Percentiles rank a stretch among this genome's conserved stretches.
Evolutionary conservation across 2,113 vertebrate genomes (phyloP).

Genomic region (Alectura lathami): DNA sequence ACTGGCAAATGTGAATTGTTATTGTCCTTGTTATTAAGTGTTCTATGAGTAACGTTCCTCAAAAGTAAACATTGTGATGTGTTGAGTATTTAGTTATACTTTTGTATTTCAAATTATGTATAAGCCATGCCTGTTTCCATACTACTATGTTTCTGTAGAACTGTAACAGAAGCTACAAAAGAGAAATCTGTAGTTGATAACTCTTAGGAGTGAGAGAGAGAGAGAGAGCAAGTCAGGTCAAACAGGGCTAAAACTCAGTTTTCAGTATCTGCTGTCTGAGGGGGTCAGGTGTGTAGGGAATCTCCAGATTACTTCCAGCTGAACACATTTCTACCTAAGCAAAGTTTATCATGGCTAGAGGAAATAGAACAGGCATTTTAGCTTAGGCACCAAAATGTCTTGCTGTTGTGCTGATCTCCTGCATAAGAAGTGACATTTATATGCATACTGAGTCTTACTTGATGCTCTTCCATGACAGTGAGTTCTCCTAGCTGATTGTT

Average conservation of each 20-base stretch:
- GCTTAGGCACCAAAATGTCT: not conserved
- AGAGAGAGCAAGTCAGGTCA: not conserved
- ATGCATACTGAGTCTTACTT: not conserved
- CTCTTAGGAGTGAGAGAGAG: not conserved
- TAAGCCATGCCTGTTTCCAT: not conserved
- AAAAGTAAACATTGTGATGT: not conserved
- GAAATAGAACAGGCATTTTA: not conserved
- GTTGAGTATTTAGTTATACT: not conserved
- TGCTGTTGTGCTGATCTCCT: not conserved
- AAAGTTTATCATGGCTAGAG: not conserved
- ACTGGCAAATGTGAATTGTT: not conserved
- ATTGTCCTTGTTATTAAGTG: not conserved
- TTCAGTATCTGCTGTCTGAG: not conserved
- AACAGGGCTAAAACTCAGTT: not conserved
- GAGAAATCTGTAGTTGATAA: not conserved
- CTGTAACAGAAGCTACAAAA: not conserved
- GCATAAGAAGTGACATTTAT: not conserved
- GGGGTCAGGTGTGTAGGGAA: not conserved
- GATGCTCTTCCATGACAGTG: not conserved
- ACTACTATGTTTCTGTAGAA: not conserved
- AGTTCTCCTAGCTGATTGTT: slow-evolving; percentile 6
- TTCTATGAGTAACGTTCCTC: not conserved
- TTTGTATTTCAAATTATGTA: not conserved
- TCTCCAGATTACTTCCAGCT: not conserved
- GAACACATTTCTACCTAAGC: not conserved